Base-by-base conservation (phyloP, 2,797 vertebrate species). In the Macrochelys suwanniensis region DNA sequence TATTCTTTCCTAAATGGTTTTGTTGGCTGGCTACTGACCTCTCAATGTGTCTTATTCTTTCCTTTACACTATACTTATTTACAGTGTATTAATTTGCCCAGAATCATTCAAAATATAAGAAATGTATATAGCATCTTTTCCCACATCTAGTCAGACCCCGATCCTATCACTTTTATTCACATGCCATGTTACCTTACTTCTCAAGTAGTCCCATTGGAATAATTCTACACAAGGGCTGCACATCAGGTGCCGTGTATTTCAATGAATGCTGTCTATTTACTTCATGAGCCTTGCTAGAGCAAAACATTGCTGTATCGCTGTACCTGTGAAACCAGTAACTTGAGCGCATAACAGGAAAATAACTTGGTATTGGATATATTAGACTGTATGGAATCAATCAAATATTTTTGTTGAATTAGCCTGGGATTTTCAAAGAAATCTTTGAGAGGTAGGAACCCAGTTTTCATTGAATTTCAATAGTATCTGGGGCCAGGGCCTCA, bases 61-160 rank as follows among this genome's bases (percentile, higher is more conserved):
- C n/a, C 77, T 5, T 68, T 93, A 89, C 33, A 6, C 5, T 82
- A 3, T 80, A 85, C 87, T 96, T 91, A 89, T 74, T 91, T 74
- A 53, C 17, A 90, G 10, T 54, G 6, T 81, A 65, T 89, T 96
- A 89, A 79, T 95, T 93, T 90, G 47, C 25, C 82, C 65, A 6
- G 1, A 92, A 23, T 82, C 77, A 56, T 90, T 85, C 84, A 74
- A 10, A 87, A 91, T 88, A 4, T 15, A 19, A 71, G 65, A 71
- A 86, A 71, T 56, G 2, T 45, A 8, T 37, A 13, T 78, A 51
- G 1, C 16, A 76, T 59, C 87, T 88, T 79, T 92, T 74, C 42
- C 11, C 91, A 6, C 84, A 80, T 42, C 8, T n/a, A 37, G 25
- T 37, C 33, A 51, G 89, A 7, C 7, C 6, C 1, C 78, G 25